Conservation (phyloP, 2,888 invertebrate genomes). For the Mythimna impura region DNA sequence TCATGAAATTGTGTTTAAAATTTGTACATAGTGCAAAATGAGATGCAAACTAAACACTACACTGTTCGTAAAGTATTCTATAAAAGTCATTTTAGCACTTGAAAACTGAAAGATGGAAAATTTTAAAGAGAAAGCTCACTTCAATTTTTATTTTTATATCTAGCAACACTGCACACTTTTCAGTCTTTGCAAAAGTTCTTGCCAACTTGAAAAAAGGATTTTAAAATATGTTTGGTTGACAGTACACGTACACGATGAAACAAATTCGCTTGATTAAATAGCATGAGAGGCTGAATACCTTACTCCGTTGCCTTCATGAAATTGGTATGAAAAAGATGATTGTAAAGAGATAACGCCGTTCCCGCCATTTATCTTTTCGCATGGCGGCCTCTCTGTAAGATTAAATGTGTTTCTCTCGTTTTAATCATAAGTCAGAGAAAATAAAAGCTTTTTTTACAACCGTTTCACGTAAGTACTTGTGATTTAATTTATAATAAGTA, state of each 20-base stretch:
- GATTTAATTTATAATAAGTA: slow-evolving; percentile 45
- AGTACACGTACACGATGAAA: slow-evolving; percentile 39
- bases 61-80: slow-evolving; percentile 32
- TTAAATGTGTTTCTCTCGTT: slow-evolving; percentile 61
- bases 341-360: slow-evolving; percentile 65
- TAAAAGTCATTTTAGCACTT: slow-evolving; percentile 40
- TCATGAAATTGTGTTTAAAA: slow-evolving; percentile 13
- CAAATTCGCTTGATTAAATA: slow-evolving; percentile 75
- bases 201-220: not conserved
- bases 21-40: slow-evolving; percentile 14
- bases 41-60: slow-evolving; percentile 2
- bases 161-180: slow-evolving; percentile 13
- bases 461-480: slow-evolving; percentile 38
- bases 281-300: slow-evolving; percentile 65
- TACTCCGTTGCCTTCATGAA: slow-evolving; percentile 66
- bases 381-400: slow-evolving; percentile 63
- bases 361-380: slow-evolving; percentile 65
- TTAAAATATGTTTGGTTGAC: slow-evolving; percentile 23
- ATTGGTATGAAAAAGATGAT: slow-evolving; percentile 70
- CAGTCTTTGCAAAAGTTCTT: slow-evolving; percentile 1
- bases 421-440: slow-evolving; percentile 59
- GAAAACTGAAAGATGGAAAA: slow-evolving; percentile 16
- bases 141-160: slow-evolving; percentile 10
- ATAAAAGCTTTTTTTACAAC: slow-evolving; percentile 52
- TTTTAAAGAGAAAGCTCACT: slow-evolving; percentile 15